Conservation (phyloP, 2,888 invertebrate genomes). For the Temnothorax ravouxi region DNA sequence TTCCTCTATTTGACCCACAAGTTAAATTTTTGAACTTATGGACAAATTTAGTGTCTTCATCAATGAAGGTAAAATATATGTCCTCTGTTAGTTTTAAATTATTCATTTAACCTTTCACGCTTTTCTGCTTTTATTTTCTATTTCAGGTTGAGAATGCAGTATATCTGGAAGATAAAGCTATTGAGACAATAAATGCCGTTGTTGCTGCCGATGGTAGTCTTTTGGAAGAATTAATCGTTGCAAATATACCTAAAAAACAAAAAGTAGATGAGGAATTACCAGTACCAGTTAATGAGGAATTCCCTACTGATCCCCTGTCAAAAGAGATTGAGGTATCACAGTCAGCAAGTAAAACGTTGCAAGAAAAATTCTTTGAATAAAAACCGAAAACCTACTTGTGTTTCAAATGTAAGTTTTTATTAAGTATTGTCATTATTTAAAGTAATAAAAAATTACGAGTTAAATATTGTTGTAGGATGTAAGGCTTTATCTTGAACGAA, state of each 20-base stretch:
- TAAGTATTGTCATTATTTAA: neutral
- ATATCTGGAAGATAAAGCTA: neutral
- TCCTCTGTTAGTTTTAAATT: neutral
- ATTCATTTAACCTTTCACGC: neutral
- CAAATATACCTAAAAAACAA: neutral
- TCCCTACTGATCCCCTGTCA: neutral
- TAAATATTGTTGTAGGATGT: conserved; percentile 7
- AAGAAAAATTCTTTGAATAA: neutral
- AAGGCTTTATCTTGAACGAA: neutral
- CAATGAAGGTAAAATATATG: neutral
- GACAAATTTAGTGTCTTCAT: neutral
- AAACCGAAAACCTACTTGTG: neutral
- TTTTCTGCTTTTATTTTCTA: conserved; percentile 7
- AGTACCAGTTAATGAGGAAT: neutral
- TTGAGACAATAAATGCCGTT: neutral
- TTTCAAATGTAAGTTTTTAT: neutral
- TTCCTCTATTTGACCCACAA: neutral
- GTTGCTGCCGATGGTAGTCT: neutral
- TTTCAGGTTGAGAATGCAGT: neutral
- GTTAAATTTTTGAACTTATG: neutral
- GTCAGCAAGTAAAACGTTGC: neutral
- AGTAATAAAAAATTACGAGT: neutral
- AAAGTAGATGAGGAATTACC: neutral
- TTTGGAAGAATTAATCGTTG: neutral
- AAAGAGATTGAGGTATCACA: neutral